Evolutionary conservation across 2,797 vertebrate species (phyloP).

Genomic region (Okamejei kenojei): DNA sequence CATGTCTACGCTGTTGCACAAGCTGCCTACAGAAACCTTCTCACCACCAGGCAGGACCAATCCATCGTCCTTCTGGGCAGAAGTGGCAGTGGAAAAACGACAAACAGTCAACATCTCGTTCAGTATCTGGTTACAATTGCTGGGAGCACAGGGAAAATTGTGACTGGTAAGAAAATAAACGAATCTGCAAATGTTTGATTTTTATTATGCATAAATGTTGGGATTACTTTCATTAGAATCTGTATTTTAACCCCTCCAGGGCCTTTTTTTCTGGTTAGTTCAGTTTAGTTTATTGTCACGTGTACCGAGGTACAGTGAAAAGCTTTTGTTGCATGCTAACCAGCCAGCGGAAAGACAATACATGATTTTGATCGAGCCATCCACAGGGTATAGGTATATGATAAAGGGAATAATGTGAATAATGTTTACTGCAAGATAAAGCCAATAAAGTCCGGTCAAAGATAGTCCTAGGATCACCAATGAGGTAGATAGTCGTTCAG

Average conservation of each 20-base stretch:
- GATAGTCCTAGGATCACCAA: too few relatives aligned
- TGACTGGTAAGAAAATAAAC: conserved; percentile 70
- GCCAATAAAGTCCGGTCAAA: too few relatives aligned
- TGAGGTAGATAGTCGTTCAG: too few relatives aligned
- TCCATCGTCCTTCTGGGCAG: conserved; percentile 80
- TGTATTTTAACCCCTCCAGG: background rate
- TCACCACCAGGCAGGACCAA: conserved; percentile 92
- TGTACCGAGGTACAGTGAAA: too few relatives aligned
- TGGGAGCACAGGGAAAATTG: conserved; percentile 81
- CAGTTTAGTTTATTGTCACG: too few relatives aligned
- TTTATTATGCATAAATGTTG: background rate
- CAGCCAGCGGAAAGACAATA: too few relatives aligned
- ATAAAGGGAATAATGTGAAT: too few relatives aligned
- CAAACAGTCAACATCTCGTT: conserved; percentile 88
- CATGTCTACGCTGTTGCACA: conserved; percentile 90
- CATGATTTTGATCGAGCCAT: too few relatives aligned
- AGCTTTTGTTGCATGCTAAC: too few relatives aligned
- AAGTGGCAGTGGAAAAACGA: conserved; percentile 88
- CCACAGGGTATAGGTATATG: too few relatives aligned
- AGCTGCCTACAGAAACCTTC: conserved; percentile 79
- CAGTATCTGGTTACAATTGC: conserved; percentile 87
- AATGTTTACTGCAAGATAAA: too few relatives aligned
- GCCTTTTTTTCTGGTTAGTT: background rate
- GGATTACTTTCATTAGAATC: background rate
- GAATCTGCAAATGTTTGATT: background rate